Percentiles rank a stretch among this genome's conserved stretches.
Conservation (phyloP, 64 coral and sea anemone genomes). For the Orbicella faveolata region DNA sequence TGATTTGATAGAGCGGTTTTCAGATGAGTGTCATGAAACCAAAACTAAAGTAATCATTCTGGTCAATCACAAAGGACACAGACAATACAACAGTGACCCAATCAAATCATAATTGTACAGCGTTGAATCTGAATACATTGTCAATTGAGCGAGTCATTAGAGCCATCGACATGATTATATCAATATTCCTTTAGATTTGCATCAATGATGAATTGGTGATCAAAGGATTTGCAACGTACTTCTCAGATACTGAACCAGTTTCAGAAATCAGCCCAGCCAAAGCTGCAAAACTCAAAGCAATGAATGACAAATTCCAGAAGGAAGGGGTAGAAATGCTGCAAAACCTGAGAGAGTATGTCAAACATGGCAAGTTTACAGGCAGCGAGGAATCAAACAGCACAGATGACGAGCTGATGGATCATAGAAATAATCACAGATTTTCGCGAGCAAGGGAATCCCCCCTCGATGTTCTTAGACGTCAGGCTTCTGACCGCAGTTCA, state of each 20-base stretch:
- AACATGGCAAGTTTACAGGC: constrained; percentile 19
- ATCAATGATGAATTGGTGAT: constrained; percentile 97
- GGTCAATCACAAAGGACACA: no score
- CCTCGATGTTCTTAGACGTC: neutral
- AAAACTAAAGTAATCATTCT: no score
- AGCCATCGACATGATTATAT: neutral
- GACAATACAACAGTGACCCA: no score
- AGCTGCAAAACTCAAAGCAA: constrained; percentile 20
- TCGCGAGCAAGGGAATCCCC: neutral
- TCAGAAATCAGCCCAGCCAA: neutral
- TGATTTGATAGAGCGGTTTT: no score
- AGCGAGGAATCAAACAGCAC: constrained; percentile 32
- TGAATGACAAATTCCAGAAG: constrained; percentile 26
- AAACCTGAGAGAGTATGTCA: constrained; percentile 31
- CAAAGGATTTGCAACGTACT: constrained; percentile 66
- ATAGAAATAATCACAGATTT: neutral
- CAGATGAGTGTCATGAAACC: no score
- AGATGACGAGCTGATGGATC: constrained; percentile 7
- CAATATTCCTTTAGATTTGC: constrained; percentile 61
- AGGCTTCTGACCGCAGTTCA: neutral
- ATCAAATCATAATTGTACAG: no score
- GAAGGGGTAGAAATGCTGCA: constrained; percentile 19
- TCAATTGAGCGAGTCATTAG: no score
- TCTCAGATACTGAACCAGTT: neutral
- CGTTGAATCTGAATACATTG: no score